Evolutionary conservation across 2,888 invertebrate species (phyloP), one percentile per base, ranked within the genome.

Genomic region (Capitulum mitella): DNA sequence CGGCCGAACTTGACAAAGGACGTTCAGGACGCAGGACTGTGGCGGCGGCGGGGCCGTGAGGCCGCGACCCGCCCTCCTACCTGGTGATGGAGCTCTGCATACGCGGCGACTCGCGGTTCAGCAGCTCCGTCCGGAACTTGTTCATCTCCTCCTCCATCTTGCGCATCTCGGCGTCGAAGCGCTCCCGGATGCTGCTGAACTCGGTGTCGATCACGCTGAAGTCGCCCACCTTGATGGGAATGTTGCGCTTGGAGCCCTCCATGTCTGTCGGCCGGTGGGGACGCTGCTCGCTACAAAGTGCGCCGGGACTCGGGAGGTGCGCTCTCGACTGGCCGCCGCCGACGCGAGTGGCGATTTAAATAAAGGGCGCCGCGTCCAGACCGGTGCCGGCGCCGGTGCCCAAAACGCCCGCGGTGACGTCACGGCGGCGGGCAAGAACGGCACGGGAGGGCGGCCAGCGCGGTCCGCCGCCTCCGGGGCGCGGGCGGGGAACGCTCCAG

Each of bases 81-180:
- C 80, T 81, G 77, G 78, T 78, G 48, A 61, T 34, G 46, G 75
- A 80, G 81, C 79, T 81, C 92, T 88, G 93, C 93, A 80, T 75
- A 85, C 94, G 93, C 87, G 92, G 92, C 85, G 93, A 92, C 87
- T 96, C 96, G 85, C 94, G 91, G 87, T 94, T 95, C 92, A 95
- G 93, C 82, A 96, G 89, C 86, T 95, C 95, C 83, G 93, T 93
- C 84, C 96, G 90, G 89, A 96, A 96, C 88, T 93, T 92, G 86
- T 92, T 92, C 97, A 97, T 97, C 89, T 97, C 97, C 85, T 97
- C 97, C 89, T 98, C 97, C 94, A 98, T 97, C 88, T 96, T 95
- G 85, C 93, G 90, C 97, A 98, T 97, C 90, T 98, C 97, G 82
- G 93, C 92, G 87, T 97, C 97, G 87, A 97, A 97, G 83, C 95